Evolutionary conservation across 2,113 vertebrate species (phyloP).

Genomic region (Xenus cinereus): DNA sequence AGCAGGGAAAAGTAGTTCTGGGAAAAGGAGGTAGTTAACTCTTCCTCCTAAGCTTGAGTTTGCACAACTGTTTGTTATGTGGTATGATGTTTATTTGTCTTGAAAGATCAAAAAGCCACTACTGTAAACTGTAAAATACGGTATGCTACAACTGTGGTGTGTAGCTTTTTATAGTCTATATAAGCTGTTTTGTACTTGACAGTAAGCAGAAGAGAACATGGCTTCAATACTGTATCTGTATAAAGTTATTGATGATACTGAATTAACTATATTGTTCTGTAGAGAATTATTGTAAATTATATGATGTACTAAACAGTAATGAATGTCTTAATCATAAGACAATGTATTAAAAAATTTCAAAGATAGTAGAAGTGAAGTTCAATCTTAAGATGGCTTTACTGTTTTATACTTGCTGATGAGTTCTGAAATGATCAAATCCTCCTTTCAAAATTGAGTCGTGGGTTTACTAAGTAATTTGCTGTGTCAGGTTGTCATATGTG

Average conservation of each 20-base stretch:
- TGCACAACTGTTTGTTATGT: constrained; percentile 59
- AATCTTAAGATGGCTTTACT: background rate
- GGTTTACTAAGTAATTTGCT: background rate
- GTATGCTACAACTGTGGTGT: constrained; percentile 62
- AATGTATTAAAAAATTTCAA: background rate
- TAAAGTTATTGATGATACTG: constrained; percentile 70
- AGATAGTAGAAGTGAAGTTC: background rate
- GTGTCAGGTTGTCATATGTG: background rate
- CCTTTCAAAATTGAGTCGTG: background rate
- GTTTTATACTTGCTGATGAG: background rate
- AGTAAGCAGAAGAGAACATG: constrained; percentile 51
- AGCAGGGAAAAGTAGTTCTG: constrained; percentile 84
- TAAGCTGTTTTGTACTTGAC: constrained; percentile 72
- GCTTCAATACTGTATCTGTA: constrained; percentile 68
- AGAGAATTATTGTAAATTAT: constrained; percentile 77
- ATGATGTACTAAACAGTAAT: constrained; percentile 63
- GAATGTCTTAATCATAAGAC: constrained; percentile 65
- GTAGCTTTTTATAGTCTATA: constrained; percentile 68
- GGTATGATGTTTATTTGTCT: constrained; percentile 48
- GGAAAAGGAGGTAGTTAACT: constrained; percentile 93
- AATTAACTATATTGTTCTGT: constrained; percentile 73
- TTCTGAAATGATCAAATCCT: background rate
- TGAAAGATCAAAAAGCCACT: constrained; percentile 69
- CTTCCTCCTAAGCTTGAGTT: constrained; percentile 24
- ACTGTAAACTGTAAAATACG: constrained; percentile 62